These are phyloP conservation scores for Bubalus kerabau DNA, from an alignment of 2,113 vertebrate species.

Conservation along the genomic window DNA sequence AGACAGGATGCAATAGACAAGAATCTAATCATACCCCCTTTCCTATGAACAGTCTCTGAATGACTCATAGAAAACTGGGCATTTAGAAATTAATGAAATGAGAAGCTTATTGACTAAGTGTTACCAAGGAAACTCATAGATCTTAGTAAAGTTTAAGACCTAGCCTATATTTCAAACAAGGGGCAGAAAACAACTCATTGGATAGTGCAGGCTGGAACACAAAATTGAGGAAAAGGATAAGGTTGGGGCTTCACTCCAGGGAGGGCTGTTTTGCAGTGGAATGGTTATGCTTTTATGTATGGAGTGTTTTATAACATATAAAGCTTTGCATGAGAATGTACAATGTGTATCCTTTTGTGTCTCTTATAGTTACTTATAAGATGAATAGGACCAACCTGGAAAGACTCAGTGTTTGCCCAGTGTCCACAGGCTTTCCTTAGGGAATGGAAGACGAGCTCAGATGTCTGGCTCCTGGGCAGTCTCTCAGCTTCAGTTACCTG, in stretches of 20 bases:
- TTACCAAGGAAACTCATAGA: background rate
- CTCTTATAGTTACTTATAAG: background rate
- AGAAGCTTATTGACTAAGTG: background rate
- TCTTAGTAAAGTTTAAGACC: background rate
- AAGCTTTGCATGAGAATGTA: background rate
- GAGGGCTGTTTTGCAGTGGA: background rate
- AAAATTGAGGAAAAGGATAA: background rate
- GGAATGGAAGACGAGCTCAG: background rate
- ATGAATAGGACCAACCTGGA: background rate
- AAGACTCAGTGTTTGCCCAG: background rate
- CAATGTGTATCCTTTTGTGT: background rate
- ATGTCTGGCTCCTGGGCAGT: background rate
- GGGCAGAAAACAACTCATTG: background rate
- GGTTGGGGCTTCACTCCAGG: no score
- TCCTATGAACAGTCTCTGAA: background rate
- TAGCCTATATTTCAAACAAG: background rate
- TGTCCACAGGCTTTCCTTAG: no score
- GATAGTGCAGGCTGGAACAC: background rate
- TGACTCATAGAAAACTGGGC: background rate
- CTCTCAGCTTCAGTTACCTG: background rate
- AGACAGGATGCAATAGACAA: background rate
- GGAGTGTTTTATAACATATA: background rate
- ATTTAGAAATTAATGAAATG: background rate
- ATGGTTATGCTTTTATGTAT: no score
- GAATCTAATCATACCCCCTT: background rate